These are phyloP conservation scores for Brachionus paranguensis DNA, from an alignment of 1,140 invertebrate genomes.

Conservation along the genomic window DNA sequence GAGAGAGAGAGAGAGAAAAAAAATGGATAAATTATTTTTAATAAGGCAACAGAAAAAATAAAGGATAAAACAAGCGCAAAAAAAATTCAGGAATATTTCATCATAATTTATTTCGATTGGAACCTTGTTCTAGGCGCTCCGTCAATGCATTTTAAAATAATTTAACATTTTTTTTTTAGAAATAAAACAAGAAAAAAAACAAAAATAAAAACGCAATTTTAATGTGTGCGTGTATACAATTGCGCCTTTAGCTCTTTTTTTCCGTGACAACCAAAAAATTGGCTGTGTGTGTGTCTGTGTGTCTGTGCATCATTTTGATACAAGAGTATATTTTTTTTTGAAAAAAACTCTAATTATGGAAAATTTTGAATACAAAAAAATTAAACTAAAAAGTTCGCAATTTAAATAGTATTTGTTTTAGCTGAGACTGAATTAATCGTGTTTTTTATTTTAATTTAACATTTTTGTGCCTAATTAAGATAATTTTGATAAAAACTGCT, in stretches of 20 bases:
- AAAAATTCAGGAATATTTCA: background rate
- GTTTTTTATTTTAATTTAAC: too few species aligned
- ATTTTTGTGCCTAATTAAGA: too few species aligned
- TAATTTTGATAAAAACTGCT: too few species aligned
- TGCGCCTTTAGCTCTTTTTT: background rate
- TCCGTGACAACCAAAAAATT: background rate
- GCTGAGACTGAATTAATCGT: too few species aligned
- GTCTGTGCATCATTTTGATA: too few species aligned
- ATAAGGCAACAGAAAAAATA: background rate
- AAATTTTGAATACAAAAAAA: too few species aligned
- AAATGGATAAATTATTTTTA: background rate
- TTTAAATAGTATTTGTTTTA: too few species aligned
- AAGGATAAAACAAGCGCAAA: background rate
- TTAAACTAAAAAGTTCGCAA: too few species aligned
- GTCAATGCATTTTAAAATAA: background rate
- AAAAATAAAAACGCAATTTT: background rate
- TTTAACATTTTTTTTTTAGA: background rate
- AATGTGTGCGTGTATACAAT: background rate
- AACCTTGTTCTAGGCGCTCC: background rate
- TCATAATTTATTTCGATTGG: background rate
- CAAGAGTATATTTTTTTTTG: background rate
- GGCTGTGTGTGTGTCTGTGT: background rate
- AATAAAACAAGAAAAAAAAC: too few species aligned
- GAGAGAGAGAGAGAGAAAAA: background rate
- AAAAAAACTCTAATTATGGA: too few species aligned